Base-by-base conservation (phyloP, 64 coral and sea anemone species). In the Porites lutea region DNA sequence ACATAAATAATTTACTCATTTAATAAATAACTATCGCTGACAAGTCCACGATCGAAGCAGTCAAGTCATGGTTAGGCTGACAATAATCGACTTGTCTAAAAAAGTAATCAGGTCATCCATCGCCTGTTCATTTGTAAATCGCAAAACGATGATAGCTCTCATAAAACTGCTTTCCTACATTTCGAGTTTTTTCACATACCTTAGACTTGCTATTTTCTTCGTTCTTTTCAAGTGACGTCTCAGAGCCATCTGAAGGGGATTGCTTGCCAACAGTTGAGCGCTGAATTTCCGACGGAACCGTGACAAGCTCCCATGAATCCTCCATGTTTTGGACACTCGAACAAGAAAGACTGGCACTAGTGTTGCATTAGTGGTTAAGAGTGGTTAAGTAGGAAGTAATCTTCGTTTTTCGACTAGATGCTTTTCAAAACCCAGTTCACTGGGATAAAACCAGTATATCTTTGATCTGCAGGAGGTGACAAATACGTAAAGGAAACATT, bases 301-400 rank as follows among this genome's bases (percentile, higher is more conserved):
- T 22, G 2, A 97, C 68, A 55, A 94, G 59, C 87, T 97, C 95
- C 95, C 95, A 97, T 44, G 92, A 91, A 45, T 94, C 92, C 83
- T 97, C 95, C 95, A 97, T 97, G 67, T 97, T 97, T 74, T 74
- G 72, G 62, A 79, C 55, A 70, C 59, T 74, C 2, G 43, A 69
- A 11, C 48, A 23, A 8, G 8, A 21, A 13, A n/a, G 51, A 58
- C 75, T 78, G 75, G 75, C 7, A 78, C 52, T 54, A 27, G 50
- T 5, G 8, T n/a, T n/a, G 3, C 15, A 50, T 46, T 2, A 47
- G 46, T 45, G 72, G 3, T 3, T 47, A 1, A 11, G 46, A 19
- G 45, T 5, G 11, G 53, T 11, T 55, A 55, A 55, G 6, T 11
- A 11, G 64, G 27, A 68, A 18, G 47, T 48, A 19, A 45, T 48